phyloP scores from a whole-genome alignment of 2,797 vertebrate genomes.

The Tarsius wallacei region DNA sequence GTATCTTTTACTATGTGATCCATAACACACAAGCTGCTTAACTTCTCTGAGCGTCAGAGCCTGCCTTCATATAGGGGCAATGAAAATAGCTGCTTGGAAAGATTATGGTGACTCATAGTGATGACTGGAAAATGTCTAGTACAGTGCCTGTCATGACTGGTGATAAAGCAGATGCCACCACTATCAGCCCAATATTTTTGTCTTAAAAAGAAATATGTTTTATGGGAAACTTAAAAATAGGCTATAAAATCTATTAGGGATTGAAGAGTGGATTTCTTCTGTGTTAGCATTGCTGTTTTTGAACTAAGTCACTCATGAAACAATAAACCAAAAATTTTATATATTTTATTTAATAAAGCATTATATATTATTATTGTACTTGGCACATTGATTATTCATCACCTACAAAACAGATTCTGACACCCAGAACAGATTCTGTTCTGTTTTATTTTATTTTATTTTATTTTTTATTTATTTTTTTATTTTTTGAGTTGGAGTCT shows the following conservation, averaged over 20 bases:
- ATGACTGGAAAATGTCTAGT: neutral
- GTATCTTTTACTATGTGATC: neutral
- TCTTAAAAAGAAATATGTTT: neutral
- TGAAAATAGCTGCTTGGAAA: neutral
- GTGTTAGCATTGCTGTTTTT: neutral
- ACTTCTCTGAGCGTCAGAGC: neutral
- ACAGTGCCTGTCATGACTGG: neutral
- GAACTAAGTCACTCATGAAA: neutral
- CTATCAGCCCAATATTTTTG: neutral
- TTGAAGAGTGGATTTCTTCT: slow-evolving; percentile 12
- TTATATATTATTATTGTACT: neutral
- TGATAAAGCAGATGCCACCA: neutral
- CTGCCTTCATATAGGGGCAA: neutral
- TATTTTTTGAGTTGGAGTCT: no score
- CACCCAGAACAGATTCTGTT: slow-evolving; percentile 12
- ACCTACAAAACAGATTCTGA: neutral
- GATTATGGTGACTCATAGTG: neutral
- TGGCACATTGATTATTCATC: neutral
- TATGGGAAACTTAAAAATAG: neutral
- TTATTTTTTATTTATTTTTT: no score
- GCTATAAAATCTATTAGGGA: neutral
- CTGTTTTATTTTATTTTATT: no score
- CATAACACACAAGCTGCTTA: neutral
- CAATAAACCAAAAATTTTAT: neutral
- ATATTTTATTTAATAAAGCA: slow-evolving; percentile 1